Base-by-base conservation (phyloP, 2,113 vertebrate species). In the Elanoides forficatus region DNA sequence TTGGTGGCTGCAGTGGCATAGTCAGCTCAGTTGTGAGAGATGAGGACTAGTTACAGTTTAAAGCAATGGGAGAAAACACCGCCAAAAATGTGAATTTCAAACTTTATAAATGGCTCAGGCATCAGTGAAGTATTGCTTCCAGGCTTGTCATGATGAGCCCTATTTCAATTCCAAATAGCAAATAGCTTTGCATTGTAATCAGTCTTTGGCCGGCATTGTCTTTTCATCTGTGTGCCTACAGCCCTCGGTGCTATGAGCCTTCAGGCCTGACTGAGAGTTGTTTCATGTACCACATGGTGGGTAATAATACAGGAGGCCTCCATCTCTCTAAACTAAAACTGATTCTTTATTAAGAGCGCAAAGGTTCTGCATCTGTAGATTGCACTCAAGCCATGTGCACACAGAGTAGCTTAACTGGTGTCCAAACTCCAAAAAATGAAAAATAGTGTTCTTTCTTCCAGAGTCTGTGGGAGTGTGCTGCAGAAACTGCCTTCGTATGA, bases 101-200 rank as follows among this genome's bases (percentile, higher is more conserved):
- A 15, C 34, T 62, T 81, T 30, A 9, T 59, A 67, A 92, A 85
- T 38, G 67, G 38, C 58, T 95, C 15, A 14, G 63, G 50, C 59
- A 78, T 29, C 55, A 52, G 52, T 43, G 76, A 83, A 47, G 47
- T 78, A 71, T 87, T 89, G 81, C 89, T 95, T 94, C 68, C 86
- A 95, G 89, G 56, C 47, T 65, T 90, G 62, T 86, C 26, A 8
- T 23, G 80, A 66, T 66, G 71, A 90, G 48, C 53, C 22, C 30
- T 32, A 3, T 81, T 96, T 82, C 72, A 68, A 23, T 87, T 95
- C 86, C 59, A 91, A 36, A 60, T 9, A 91, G 75, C 79, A 92
- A 94, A 96, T 59, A 86, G 47, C 76, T 94, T 91, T 87, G 73
- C 38, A 23, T 55, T 0, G 5, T 65, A 81, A 95, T 94, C 89